Conservation (phyloP, 2,888 invertebrate species). For the Entomobrya multifasciata region DNA sequence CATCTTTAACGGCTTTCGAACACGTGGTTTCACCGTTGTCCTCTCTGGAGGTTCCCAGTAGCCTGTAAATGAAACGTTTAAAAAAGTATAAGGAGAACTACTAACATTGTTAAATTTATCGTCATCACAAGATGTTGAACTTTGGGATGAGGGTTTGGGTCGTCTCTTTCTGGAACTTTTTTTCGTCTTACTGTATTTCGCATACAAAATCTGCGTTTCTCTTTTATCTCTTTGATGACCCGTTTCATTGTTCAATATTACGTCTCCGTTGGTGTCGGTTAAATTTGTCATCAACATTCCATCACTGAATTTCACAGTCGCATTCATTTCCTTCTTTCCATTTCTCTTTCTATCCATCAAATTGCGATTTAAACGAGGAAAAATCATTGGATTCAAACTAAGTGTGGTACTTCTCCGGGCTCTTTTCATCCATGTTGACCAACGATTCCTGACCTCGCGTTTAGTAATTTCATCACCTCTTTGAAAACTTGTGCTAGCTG, state of each 20-base stretch:
- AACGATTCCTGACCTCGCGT: neutral
- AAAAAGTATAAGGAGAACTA: conserved; percentile 50
- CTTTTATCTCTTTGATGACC: conserved; percentile 18
- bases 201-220: conserved; percentile 48
- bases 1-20: conserved; percentile 32
- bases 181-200: conserved; percentile 41
- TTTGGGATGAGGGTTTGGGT: conserved; percentile 28
- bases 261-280: no score
- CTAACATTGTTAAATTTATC: neutral
- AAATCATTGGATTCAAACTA: conserved; percentile 14
- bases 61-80: conserved; percentile 69
- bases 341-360: conserved; percentile 14
- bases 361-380: conserved; percentile 5
- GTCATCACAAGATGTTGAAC: neutral
- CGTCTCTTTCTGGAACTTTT: conserved; percentile 30
- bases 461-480: neutral
- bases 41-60: conserved; percentile 25
- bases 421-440: neutral
- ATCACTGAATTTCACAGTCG: no score
- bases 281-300: no score
- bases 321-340: neutral
- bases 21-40: conserved; percentile 48
- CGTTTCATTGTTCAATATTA: no score
- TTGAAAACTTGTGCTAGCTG: neutral
- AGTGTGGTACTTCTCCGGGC: conserved; percentile 1